Evolutionary conservation across 2,888 invertebrate genomes (phyloP).

Genomic region (Tipula unca): DNA sequence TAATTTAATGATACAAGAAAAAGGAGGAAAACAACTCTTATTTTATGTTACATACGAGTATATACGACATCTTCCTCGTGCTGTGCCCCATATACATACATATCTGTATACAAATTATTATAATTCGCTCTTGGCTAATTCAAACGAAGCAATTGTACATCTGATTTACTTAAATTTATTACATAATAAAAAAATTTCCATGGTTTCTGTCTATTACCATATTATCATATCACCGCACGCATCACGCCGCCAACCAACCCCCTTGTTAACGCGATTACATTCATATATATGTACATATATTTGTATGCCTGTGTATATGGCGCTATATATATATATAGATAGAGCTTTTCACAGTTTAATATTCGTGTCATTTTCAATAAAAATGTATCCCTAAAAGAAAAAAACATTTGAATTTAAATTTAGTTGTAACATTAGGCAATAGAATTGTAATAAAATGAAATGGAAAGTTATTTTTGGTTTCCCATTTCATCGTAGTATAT

Average conservation of each 20-base stretch:
- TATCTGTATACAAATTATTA: not conserved
- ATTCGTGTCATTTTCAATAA: constrained; percentile 8
- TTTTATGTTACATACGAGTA: not conserved
- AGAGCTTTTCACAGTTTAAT: not conserved
- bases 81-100: not conserved
- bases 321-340: too few relatives aligned
- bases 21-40: not conserved
- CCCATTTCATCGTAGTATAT: not conserved
- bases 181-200: not conserved
- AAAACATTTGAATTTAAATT: not conserved
- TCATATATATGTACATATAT: not conserved
- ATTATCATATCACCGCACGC: not conserved
- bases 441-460: constrained; percentile 9
- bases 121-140: not conserved
- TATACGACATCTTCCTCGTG: not conserved
- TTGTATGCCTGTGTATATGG: not conserved
- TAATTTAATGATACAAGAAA: not conserved
- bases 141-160: not conserved
- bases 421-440: constrained; percentile 14
- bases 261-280: not conserved
- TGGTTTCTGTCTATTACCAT: not conserved
- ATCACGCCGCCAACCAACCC: not conserved
- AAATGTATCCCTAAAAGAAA: not conserved
- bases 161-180: not conserved
- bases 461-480: not conserved